Evolutionary conservation across 2,888 invertebrate genomes (phyloP), one percentile per base, ranked within the genome.

Genomic region (Hanleya hanleyi): DNA sequence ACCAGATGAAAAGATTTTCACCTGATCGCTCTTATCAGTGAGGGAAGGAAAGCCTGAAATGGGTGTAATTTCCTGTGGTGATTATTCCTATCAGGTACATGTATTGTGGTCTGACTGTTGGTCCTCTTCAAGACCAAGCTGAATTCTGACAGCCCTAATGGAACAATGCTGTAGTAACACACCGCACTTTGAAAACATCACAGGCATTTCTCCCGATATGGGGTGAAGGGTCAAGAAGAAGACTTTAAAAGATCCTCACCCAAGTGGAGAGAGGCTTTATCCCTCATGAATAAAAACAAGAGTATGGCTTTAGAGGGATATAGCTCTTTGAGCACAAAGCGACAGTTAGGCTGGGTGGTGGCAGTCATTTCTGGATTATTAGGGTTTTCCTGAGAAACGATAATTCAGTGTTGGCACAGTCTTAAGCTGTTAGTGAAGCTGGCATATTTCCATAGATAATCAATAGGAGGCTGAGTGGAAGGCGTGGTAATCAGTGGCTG

Each of bases 201-300:
- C n/a, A n/a, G n/a, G n/a, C n/a, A n/a, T n/a, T n/a, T n/a, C n/a
- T n/a, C n/a, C n/a, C n/a, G n/a, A n/a, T n/a, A n/a, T n/a, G n/a
- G n/a, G n/a, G n/a, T n/a, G n/a, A n/a, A n/a, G n/a, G n/a, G n/a
- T n/a, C n/a, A n/a, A n/a, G n/a, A n/a, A n/a, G n/a, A n/a, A n/a
- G n/a, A n/a, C n/a, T n/a, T 41, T 41, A 41, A 12, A 41, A 41
- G 18, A 41, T 41, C 41, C 41, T 12, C 41, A 41, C 41, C 41
- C n/a, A n/a, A n/a, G n/a, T n/a, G 47, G 47, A 47, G 18, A 47
- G 22, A 18, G 22, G 47, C 47, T 47, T n/a, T 22, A 47, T 47
- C 57, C 26, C 26, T 57, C 57, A 57, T 57, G 57, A 57, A 57
- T 57, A 57, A 22, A 57, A 18, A 57, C 32, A 57, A 57, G 57